Evolutionary conservation across 2,113 vertebrate species (phyloP).

Genomic region (Progne subis): DNA sequence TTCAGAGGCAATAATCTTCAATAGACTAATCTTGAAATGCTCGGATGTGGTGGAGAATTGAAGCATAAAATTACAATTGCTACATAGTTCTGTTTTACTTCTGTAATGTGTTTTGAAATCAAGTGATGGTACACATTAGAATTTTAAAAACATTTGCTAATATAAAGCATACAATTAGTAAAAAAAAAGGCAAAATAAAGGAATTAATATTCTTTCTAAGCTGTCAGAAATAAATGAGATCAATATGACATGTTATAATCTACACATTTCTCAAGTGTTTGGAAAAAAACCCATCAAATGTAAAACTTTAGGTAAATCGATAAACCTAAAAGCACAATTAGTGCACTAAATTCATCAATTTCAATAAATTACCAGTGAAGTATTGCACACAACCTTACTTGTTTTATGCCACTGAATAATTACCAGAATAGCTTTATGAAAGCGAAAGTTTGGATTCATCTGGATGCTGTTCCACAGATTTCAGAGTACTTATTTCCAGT

Average conservation of each 20-base stretch:
- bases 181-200: background rate
- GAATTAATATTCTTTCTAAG: background rate
- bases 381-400: background rate
- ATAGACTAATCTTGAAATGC: background rate
- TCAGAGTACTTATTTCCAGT: background rate
- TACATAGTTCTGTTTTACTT: background rate
- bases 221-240: background rate
- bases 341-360: background rate
- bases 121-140: background rate
- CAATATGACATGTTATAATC: background rate
- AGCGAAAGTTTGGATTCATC: background rate
- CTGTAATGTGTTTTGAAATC: background rate
- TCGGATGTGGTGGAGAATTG: background rate
- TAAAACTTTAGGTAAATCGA: background rate
- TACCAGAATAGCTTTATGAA: background rate
- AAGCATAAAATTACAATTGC: background rate
- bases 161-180: background rate
- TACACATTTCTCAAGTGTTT: background rate
- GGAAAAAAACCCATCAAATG: background rate
- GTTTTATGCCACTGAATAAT: background rate
- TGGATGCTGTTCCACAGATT: background rate
- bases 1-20: slow-evolving; percentile 4
- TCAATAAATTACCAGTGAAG: background rate
- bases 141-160: background rate
- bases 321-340: background rate